phyloP scores from a whole-genome alignment of 2,888 invertebrate genomes.

The Meiosimyza decipiens region DNA sequence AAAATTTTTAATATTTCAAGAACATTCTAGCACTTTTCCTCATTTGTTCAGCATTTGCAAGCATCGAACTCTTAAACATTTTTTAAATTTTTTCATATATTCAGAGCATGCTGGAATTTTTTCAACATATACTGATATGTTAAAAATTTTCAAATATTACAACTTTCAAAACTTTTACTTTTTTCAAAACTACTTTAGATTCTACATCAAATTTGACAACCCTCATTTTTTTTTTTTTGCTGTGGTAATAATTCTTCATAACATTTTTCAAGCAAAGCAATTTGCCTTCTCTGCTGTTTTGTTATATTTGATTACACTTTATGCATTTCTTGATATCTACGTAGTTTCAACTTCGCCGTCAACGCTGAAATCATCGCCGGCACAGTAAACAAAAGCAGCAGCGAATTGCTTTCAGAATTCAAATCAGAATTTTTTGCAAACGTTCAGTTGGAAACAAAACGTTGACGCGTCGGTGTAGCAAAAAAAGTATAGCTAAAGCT shows the following conservation, averaged over 20 bases:
- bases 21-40: too few species aligned
- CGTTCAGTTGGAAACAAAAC: slow-evolving; percentile 45
- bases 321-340: slow-evolving; percentile 39
- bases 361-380: slow-evolving; percentile 23
- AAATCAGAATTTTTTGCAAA: slow-evolving; percentile 33
- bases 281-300: slow-evolving; percentile 7
- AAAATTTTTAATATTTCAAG: not conserved
- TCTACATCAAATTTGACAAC: slow-evolving; percentile 7
- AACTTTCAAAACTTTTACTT: not conserved
- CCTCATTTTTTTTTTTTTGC: not conserved
- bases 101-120: not conserved
- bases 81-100: too few species aligned
- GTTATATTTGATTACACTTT: slow-evolving; percentile 22
- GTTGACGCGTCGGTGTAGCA: slow-evolving; percentile 38
- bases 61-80: too few species aligned
- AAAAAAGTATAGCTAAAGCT: slow-evolving; percentile 15
- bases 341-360: slow-evolving; percentile 14
- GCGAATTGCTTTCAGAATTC: slow-evolving; percentile 38
- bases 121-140: not conserved
- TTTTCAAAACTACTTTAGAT: too few species aligned
- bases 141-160: not conserved
- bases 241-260: not conserved
- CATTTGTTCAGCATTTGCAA: too few species aligned
- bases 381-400: slow-evolving; percentile 35
- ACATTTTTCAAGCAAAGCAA: not conserved